Base-by-base conservation (phyloP, 2,113 vertebrate species). In the Lethenteron reissneri region DNA sequence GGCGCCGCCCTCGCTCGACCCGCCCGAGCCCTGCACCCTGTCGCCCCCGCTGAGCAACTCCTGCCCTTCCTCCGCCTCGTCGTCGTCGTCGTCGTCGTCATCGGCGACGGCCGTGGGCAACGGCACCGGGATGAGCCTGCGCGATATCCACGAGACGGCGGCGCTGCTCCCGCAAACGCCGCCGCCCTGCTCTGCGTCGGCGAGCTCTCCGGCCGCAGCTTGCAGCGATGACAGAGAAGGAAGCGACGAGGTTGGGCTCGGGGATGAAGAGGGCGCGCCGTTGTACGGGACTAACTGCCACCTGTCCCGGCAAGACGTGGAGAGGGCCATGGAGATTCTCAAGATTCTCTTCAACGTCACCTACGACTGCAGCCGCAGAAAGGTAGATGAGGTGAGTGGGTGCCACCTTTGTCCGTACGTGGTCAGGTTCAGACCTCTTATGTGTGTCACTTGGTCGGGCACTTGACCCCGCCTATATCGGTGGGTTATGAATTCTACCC, bases 281-380 rank as follows among this genome's bases (percentile, higher is more conserved):
- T 41, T 41, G 41, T 41, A 41, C 3, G 41, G 41, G 6, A 41
- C 41, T 41, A 68, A 8, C 64, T 68, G n/a, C 21, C n/a, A 68
- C n/a, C 78, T 96, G 58, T 84, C 85, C 64, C 80, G 84, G 3
- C 80, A 86, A 74, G 84, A 90, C 77, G 84, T 84, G 0, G 88
- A 92, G 75, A 78, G 83, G 8, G 84, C 84, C 75, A 92, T 94
- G 89, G 91, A 95, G 78, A 86, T 88, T 74, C 84, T 96, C 71
- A 96, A 96, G 78, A 88, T 94, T 76, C 85, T 96, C 58, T 96
- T 96, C 78, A 96, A 94, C 57, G 82, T 95, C 79, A 96, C 90
- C 12, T 89, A 88, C 57, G 85, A 92, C 74, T 83, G 81, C 57
- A 76, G 79, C 77, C 85, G 77, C 73, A 83, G 80, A 58, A 85